phyloP scores from a whole-genome alignment of 2,113 vertebrate species.

The Pampusana beccarii region DNA sequence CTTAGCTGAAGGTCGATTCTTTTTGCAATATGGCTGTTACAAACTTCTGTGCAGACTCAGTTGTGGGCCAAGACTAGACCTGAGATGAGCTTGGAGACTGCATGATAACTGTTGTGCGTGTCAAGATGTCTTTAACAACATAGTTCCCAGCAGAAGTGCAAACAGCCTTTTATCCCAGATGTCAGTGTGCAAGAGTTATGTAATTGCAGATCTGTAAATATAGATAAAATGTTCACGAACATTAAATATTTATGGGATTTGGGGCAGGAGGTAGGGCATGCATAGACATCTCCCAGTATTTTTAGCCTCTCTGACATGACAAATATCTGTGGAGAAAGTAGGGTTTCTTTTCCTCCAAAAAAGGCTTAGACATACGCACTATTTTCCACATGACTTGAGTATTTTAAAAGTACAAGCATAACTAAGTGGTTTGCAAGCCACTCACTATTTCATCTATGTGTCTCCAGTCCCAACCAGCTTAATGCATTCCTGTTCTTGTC shows the following conservation, averaged over 20 bases:
- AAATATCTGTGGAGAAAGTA: not conserved
- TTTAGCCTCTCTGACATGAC: not conserved
- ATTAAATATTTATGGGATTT: not conserved
- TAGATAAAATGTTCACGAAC: not conserved
- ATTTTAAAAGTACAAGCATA: not conserved
- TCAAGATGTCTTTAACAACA: not conserved
- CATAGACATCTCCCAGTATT: not conserved
- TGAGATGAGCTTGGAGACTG: not conserved
- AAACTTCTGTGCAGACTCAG: not conserved
- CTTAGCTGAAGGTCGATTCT: not conserved
- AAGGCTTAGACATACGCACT: not conserved
- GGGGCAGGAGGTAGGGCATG: rapidly evolving
- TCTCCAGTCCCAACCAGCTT: rapidly evolving
- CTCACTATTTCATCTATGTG: rapidly evolving
- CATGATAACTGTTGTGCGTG: not conserved
- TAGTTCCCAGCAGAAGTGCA: not conserved
- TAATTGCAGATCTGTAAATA: not conserved
- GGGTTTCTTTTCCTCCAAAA: not conserved
- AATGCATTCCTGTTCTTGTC: not conserved
- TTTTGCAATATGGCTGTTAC: not conserved
- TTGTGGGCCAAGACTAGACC: rapidly evolving
- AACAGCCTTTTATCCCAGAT: not conserved
- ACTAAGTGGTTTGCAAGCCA: not conserved
- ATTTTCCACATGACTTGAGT: rapidly evolving
- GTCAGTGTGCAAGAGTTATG: not conserved